Evolutionary conservation across 2,888 invertebrate genomes (phyloP).

Genomic region (Cylloceria caligata): DNA sequence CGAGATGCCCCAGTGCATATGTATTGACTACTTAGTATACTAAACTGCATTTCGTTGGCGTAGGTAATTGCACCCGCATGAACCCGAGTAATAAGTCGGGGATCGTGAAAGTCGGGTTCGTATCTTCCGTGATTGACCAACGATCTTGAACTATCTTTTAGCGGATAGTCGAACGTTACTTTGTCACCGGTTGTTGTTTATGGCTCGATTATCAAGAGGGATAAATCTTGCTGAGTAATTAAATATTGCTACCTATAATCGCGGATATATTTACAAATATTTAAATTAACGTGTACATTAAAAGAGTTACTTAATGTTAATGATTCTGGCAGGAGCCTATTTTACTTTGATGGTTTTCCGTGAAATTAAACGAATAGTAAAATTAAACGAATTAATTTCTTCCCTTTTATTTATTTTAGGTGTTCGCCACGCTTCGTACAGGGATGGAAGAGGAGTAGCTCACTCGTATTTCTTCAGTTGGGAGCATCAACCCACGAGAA

Average conservation of each 20-base stretch:
- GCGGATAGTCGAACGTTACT: constrained; percentile 28
- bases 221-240: not conserved
- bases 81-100: constrained; percentile 45
- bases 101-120: constrained; percentile 61
- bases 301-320: too few relatives aligned
- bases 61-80: constrained; percentile 22
- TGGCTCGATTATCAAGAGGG: not conserved
- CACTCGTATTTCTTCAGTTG: constrained; percentile 98
- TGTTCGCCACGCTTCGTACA: constrained; percentile 94
- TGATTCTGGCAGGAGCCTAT: too few relatives aligned
- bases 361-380: not conserved
- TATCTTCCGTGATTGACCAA: constrained; percentile 45
- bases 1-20: not conserved
- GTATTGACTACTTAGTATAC: not conserved
- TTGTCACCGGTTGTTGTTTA: constrained; percentile 11
- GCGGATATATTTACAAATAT: not conserved
- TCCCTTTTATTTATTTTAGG: constrained; percentile 86
- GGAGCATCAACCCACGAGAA: constrained; percentile 94
- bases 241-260: not conserved
- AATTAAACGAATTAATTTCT: constrained; percentile 30
- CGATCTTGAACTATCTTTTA: constrained; percentile 59
- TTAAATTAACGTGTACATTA: too few relatives aligned
- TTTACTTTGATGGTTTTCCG: not conserved
- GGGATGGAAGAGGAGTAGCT: constrained; percentile 94
- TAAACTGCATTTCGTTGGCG: constrained; percentile 3